phyloP scores from a whole-genome alignment of 1,140 invertebrate genomes.

The Drosophila grimshawi region DNA sequence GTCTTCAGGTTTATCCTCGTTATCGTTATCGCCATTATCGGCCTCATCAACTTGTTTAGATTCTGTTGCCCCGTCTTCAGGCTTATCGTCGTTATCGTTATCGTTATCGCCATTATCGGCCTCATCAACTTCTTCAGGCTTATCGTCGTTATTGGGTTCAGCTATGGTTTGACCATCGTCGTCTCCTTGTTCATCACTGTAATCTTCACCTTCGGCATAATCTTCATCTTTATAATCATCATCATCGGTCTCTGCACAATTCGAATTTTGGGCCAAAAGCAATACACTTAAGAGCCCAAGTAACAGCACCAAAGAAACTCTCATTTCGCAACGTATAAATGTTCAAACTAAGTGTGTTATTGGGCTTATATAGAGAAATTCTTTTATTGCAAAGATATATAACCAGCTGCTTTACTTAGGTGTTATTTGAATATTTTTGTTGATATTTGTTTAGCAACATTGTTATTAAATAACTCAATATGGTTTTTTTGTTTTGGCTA shows the following conservation, averaged over 20 bases:
- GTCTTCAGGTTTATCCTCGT: no score
- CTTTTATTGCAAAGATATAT: not conserved
- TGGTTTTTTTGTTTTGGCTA: not conserved
- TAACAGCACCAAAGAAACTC: conserved; percentile 17
- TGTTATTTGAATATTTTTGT: not conserved
- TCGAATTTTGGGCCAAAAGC: conserved; percentile 12
- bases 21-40: not conserved
- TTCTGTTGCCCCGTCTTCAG: not conserved
- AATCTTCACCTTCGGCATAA: not conserved
- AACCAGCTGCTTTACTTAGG: conserved; percentile 12
- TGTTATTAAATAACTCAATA: not conserved
- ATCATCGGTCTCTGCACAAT: not conserved
- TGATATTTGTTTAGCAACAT: not conserved
- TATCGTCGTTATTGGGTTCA: not conserved
- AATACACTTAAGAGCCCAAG: conserved; percentile 34
- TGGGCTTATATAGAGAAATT: conserved; percentile 10
- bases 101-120: not conserved
- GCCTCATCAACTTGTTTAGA: no score
- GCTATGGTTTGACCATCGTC: not conserved
- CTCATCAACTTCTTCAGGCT: not conserved
- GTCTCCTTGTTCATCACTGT: not conserved
- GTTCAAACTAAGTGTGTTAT: not conserved
- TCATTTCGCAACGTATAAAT: conserved; percentile 31
- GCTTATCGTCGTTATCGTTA: not conserved
- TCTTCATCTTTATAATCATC: not conserved